Conservation (phyloP, 2,888 invertebrate genomes). For the Drosophila anomelani region DNA sequence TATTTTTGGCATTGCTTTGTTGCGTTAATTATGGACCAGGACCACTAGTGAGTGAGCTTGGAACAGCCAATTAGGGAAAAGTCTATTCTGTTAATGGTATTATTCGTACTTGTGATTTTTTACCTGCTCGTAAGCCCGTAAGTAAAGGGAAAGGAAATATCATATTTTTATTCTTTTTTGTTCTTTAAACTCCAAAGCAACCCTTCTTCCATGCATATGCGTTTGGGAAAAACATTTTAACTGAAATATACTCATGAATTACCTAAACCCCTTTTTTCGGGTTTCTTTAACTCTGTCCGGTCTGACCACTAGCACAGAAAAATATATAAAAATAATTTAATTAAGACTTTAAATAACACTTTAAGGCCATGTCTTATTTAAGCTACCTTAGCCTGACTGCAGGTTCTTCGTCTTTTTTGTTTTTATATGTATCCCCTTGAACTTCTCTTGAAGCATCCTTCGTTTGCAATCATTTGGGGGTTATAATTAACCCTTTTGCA, state of each 20-base stretch:
- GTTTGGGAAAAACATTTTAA: neutral
- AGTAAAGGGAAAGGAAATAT: constrained; percentile 13
- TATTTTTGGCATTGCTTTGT: constrained; percentile 72
- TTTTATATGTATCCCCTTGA: constrained; percentile 16
- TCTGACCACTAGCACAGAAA: neutral
- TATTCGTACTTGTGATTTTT: constrained; percentile 14
- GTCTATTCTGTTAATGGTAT: constrained; percentile 14
- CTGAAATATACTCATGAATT: neutral
- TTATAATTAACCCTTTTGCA: constrained; percentile 70
- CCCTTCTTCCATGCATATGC: neutral
- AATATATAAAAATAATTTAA: no score
- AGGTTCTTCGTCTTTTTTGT: neutral
- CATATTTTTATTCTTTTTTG: constrained; percentile 2
- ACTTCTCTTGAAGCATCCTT: constrained; percentile 35
- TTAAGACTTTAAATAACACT: neutral
- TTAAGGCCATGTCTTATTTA: neutral
- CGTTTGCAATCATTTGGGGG: constrained; percentile 38
- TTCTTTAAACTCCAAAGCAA: neutral
- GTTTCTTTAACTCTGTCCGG: neutral
- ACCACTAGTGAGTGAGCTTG: constrained; percentile 43
- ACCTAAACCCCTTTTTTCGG: neutral
- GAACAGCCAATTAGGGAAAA: constrained; percentile 32
- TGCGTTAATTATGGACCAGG: constrained; percentile 76
- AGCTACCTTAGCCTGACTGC: constrained; percentile 3
- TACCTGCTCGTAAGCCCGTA: constrained; percentile 1